Evolutionary conservation across 2,113 vertebrate species (phyloP), one percentile per base, ranked within the genome.

Genomic region (Thamnaconus septentrionalis): DNA sequence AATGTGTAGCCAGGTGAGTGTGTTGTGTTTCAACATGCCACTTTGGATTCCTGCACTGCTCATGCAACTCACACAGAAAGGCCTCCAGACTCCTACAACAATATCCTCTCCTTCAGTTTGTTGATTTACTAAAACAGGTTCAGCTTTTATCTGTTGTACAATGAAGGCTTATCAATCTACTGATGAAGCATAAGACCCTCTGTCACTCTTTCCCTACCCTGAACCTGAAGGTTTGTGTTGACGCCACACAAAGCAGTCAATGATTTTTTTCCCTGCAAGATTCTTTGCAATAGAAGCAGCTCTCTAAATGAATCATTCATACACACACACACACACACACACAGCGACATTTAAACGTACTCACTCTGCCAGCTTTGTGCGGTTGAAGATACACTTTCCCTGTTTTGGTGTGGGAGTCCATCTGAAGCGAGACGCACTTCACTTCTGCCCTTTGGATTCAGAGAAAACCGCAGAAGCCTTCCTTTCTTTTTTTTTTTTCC

Each of bases 331-430:
- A 31, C 18, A 31, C 18, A 31, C 18, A 31, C 18, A 31, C 18
- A 31, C 18, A 31, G 18, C 18, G 18, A 31, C 18, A 31, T 31
- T 31, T 1, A 45, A 44, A 49, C 12, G 45, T 55, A 75, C 89
- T 90, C 72, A 92, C 91, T 77, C 90, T 89, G 0, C 79, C 87
- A 54, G 79, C 40, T 81, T 87, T 92, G 55, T 63, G 87, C 3
- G 81, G 82, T 60, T 80, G 90, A 10, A 92, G 79, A 55, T 82
- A 90, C 64, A 87, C 88, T 41, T 84, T 78, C 67, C 90, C 91
- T 53, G 77, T 67, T 85, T 90, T 92, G 3, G 53, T 67, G 39
- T 56, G 68, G 49, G 70, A 67, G 6, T 92, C 87, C 91, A 92
- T 92, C 41, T 46, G 8, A 5, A 31, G 56, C 45, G 59, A 31